These are phyloP conservation scores for Psilopogon haemacephalus DNA, from an alignment of 2,113 vertebrate genomes.

Conservation along the genomic window DNA sequence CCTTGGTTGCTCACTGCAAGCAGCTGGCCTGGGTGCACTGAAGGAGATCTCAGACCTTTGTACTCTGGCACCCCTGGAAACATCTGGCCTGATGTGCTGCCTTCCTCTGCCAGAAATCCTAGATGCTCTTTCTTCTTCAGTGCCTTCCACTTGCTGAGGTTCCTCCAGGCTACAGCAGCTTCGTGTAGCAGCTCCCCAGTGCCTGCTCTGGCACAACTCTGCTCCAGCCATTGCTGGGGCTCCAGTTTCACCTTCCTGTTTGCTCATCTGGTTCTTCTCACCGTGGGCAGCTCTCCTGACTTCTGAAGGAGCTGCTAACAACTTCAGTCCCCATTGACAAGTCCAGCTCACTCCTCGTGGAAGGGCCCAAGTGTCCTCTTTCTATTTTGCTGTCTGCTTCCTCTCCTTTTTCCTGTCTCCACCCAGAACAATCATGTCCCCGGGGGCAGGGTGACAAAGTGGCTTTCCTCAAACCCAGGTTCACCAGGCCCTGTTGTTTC, in stretches of 20 bases:
- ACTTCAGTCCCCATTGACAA: not conserved
- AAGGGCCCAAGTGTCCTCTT: not conserved
- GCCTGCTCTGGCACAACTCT: not conserved
- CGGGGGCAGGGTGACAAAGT: not conserved
- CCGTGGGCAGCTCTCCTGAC: not conserved
- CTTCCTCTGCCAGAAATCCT: not conserved
- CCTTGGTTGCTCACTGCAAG: fast-evolving
- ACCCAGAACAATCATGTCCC: not conserved
- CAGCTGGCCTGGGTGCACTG: not conserved
- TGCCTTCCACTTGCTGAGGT: not conserved
- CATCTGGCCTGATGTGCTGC: not conserved
- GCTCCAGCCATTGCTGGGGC: not conserved
- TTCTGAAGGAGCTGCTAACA: not conserved
- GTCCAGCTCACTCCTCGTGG: not conserved
- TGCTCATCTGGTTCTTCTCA: not conserved
- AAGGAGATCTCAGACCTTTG: not conserved
- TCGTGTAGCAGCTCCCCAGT: not conserved
- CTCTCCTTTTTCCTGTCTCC: not conserved
- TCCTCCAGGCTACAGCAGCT: not conserved
- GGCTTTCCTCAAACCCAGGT: not conserved
- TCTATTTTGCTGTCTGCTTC: not conserved
- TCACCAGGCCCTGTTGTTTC: not conserved
- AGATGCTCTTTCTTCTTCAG: not conserved
- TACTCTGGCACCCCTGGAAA: not conserved
- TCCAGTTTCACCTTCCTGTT: not conserved